phyloP scores from a whole-genome alignment of 35 echinoderm and acorn worm genomes.

The Heliocidaris erythrogramma region DNA sequence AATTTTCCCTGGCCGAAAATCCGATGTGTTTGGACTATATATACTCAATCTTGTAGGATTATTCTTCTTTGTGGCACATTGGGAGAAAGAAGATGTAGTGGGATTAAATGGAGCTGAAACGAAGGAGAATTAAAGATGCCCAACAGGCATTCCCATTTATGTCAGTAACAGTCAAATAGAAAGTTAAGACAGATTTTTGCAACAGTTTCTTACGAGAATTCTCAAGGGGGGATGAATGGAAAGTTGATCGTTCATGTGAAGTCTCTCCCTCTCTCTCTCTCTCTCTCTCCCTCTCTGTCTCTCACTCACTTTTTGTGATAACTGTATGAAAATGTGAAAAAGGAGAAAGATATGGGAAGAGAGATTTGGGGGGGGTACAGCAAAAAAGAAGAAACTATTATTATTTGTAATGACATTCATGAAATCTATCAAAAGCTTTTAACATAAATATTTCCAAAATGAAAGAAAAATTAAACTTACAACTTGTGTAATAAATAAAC shows the following conservation, averaged over 20 bases:
- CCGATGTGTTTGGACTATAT: neutral
- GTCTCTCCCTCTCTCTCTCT: neutral
- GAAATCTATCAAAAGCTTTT: no score
- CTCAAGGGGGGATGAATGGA: neutral
- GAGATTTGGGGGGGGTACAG: neutral
- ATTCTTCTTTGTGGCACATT: neutral
- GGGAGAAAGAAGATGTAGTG: neutral
- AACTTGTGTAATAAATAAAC: no score
- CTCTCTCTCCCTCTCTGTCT: neutral
- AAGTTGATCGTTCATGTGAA: constrained; percentile 30
- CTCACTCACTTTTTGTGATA: no score
- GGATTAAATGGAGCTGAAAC: constrained; percentile 2
- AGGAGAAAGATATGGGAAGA: neutral
- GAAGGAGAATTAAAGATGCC: constrained; percentile 10
- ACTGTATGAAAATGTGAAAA: no score
- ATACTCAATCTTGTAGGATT: neutral
- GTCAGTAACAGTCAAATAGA: neutral
- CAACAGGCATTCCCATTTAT: constrained; percentile 10
- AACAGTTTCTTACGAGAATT: neutral
- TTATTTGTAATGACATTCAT: neutral
- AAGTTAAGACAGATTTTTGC: constrained; percentile 1
- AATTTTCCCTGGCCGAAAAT: neutral
- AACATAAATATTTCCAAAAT: no score
- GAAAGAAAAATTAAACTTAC: no score
- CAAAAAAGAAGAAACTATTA: neutral